phyloP scores from a whole-genome alignment of 2,113 vertebrate species.

The Daubentonia madagascariensis region DNA sequence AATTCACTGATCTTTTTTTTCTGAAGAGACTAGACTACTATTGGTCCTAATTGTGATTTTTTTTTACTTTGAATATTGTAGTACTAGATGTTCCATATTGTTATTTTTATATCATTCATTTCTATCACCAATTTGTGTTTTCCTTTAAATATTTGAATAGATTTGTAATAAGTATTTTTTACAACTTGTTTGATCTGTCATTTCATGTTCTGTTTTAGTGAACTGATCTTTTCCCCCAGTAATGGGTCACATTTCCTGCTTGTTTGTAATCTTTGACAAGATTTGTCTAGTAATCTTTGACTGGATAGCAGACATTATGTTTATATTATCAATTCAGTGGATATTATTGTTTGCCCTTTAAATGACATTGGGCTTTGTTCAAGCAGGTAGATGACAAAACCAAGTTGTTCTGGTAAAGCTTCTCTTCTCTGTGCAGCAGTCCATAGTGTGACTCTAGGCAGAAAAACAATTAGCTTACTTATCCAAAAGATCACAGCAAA shows the following conservation, averaged over 20 bases:
- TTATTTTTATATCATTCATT: neutral
- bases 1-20: neutral
- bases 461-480: neutral
- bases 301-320: neutral
- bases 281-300: neutral
- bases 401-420: neutral
- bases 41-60: neutral
- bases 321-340: neutral
- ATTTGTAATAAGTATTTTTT: neutral
- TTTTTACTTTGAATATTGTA: neutral
- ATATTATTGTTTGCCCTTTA: neutral
- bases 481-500: neutral
- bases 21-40: neutral
- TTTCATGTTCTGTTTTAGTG: neutral
- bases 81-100: neutral
- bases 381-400: neutral
- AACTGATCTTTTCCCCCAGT: neutral
- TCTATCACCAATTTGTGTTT: neutral
- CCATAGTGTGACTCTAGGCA: neutral
- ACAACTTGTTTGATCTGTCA: neutral
- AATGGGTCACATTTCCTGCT: neutral
- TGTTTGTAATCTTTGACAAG: no score
- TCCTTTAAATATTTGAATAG: neutral
- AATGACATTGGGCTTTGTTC: neutral
- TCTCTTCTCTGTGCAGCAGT: neutral